Evolutionary conservation across 2,888 invertebrate species (phyloP), one percentile per base, ranked within the genome.

Genomic region (Platycheirus albimanus): DNA sequence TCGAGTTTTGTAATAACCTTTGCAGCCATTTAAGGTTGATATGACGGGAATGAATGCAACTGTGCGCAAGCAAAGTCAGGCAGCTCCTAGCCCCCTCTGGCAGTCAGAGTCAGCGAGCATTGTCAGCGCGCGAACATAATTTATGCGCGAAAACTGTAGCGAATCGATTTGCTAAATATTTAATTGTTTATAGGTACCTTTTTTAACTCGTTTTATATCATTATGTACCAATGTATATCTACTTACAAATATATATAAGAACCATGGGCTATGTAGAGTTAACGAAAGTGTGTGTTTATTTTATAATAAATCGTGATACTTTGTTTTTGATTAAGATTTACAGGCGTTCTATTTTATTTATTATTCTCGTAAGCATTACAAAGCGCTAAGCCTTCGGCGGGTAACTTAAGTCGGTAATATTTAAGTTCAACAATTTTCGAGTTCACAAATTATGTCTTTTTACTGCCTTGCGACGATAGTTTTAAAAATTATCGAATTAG

Each of bases 1-100:
- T 17, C 70, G 66, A 41, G 56, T 76, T 76, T 76, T 71, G 66
- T 63, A 67, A 71, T 75, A 75, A 80, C 80, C 80, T 80, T 80
- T 78, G 24, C 17, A 58, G 45, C 45, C 43, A 28, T 72, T 78
- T 70, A 58, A 75, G 64, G 75, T 63, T 75, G 63, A 24, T 33
- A 13, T 36, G 45, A 43, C 36, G 72, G 15, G 64, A 33, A 54
- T 15, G 8, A 56, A 33, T 71, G 56, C 51, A 51, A 38, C 43
- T 15, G 30, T 17, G 30, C n/a, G n/a, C n/a, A n/a, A n/a, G n/a
- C 30, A 33, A 2, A 33, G 20, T 0, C 8, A 19, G 15, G 36
- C 24, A 69, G 45, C 36, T n/a, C n/a, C n/a, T n/a, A n/a, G n/a
- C n/a, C n/a, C n/a, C n/a, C n/a, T n/a, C n/a, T n/a, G n/a, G n/a